Conservation (phyloP, 2,797 vertebrate genomes). For the Ptychadena robeensis region DNA sequence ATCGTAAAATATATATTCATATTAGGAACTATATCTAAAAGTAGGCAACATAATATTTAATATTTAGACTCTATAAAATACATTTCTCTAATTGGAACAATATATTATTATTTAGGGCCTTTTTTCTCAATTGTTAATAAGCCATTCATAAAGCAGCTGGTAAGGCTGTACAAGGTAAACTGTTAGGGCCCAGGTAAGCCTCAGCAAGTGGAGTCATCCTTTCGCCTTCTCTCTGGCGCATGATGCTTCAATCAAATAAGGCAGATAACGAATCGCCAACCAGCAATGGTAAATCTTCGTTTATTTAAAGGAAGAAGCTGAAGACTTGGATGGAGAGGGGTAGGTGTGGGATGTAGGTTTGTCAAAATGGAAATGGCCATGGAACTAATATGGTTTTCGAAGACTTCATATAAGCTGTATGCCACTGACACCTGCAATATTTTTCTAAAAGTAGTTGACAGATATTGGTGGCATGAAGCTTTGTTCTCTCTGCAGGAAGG, state of each 20-base stretch:
- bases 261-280: slow-evolving; percentile 48
- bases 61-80: too few species aligned
- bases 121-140: background rate
- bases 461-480: background rate
- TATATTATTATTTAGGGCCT: background rate
- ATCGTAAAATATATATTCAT: too few species aligned
- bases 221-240: slow-evolving; percentile 55
- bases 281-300: slow-evolving; percentile 61
- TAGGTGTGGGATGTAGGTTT: slow-evolving; percentile 58
- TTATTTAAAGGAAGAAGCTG: slow-evolving; percentile 60
- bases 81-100: too few species aligned
- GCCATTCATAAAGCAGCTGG: background rate
- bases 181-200: slow-evolving; percentile 60
- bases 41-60: too few species aligned
- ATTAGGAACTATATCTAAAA: too few species aligned
- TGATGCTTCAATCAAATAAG: slow-evolving; percentile 64
- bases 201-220: slow-evolving; percentile 50
- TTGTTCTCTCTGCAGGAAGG: background rate
- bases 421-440: background rate
- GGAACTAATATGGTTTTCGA: background rate
- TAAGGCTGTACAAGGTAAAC: slow-evolving; percentile 17
- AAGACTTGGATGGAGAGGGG: slow-evolving; percentile 59
- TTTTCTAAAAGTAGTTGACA: background rate
- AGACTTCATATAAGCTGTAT: background rate
- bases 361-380: background rate